These are phyloP conservation scores for Zaprionus taronus DNA, from an alignment of 1,140 invertebrate species.

Conservation along the genomic window DNA sequence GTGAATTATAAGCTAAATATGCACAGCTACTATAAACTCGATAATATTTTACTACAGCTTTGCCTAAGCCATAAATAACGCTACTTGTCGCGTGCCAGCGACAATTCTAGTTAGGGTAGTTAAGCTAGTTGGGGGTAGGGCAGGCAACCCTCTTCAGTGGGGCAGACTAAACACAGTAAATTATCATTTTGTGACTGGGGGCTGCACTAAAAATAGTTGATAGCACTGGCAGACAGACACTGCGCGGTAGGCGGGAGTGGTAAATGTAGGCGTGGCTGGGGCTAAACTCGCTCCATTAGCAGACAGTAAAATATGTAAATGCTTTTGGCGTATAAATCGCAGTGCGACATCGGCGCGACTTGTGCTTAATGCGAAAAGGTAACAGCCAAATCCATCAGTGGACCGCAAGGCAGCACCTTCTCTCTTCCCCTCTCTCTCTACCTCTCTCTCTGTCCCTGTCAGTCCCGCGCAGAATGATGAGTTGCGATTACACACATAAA, in stretches of 20 bases:
- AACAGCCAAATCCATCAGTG: conserved; percentile 74
- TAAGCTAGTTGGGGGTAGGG: no score
- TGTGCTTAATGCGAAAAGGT: conserved; percentile 76
- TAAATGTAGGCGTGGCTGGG: not conserved
- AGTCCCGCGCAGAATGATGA: conserved; percentile 57
- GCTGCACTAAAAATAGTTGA: conserved; percentile 31
- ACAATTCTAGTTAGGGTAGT: not conserved
- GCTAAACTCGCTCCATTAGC: conserved; percentile 53
- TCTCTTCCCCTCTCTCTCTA: not conserved
- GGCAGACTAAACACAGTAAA: conserved; percentile 32
- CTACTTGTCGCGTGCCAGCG: conserved; percentile 1
- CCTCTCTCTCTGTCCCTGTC: not conserved
- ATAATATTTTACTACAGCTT: not conserved
- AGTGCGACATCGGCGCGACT: conserved; percentile 68
- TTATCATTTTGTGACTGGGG: conserved; percentile 29
- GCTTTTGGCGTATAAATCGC: conserved; percentile 73
- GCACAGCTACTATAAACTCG: not conserved
- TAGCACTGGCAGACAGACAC: not conserved
- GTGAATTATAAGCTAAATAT: not conserved
- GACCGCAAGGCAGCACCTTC: conserved; percentile 16
- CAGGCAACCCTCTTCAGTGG: conserved; percentile 33
- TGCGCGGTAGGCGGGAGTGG: not conserved
- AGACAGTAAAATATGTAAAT: conserved; percentile 80
- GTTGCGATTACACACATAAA: conserved; percentile 82
- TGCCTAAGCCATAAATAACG: conserved; percentile 30